Conservation (phyloP, 35 echinoderm and acorn worm genomes). For the Apostichopus californicus region DNA sequence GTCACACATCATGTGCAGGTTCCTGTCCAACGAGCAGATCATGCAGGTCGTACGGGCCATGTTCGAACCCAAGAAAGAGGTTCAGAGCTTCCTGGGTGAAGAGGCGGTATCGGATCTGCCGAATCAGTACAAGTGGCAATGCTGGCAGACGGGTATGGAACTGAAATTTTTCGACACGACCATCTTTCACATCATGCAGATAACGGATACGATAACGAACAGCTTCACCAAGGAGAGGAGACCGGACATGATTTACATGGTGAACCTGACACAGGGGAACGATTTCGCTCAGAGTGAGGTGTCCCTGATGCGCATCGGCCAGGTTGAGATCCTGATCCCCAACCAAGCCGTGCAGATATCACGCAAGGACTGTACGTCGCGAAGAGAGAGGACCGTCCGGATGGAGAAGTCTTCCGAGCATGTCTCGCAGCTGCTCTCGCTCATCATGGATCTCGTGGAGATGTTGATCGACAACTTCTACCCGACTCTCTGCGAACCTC, state of each 20-base stretch:
- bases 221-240: constrained; percentile 84
- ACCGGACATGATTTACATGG: constrained; percentile 83
- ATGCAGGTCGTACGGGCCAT: constrained; percentile 59
- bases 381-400: constrained; percentile 50
- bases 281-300: constrained; percentile 57
- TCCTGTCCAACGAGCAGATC: constrained; percentile 77
- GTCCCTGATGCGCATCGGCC: constrained; percentile 72
- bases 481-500: constrained; percentile 78
- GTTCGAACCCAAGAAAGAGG: constrained; percentile 58
- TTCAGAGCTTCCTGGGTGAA: constrained; percentile 62
- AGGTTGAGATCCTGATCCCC: constrained; percentile 92
- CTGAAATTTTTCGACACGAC: constrained; percentile 75
- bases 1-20: constrained; percentile 91
- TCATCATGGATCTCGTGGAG: constrained; percentile 90
- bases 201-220: constrained; percentile 59
- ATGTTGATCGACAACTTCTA: constrained; percentile 94
- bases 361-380: not conserved
- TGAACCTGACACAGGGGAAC: constrained; percentile 59
- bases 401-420: constrained; percentile 72
- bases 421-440: constrained; percentile 74
- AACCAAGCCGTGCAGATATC: constrained; percentile 78
- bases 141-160: constrained; percentile 96
- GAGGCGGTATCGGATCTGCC: constrained; percentile 47
- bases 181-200: constrained; percentile 87
- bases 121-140: constrained; percentile 77